These are phyloP conservation scores for Panopea generosa DNA, from an alignment of 2,888 invertebrate species.

Conservation along the genomic window DNA sequence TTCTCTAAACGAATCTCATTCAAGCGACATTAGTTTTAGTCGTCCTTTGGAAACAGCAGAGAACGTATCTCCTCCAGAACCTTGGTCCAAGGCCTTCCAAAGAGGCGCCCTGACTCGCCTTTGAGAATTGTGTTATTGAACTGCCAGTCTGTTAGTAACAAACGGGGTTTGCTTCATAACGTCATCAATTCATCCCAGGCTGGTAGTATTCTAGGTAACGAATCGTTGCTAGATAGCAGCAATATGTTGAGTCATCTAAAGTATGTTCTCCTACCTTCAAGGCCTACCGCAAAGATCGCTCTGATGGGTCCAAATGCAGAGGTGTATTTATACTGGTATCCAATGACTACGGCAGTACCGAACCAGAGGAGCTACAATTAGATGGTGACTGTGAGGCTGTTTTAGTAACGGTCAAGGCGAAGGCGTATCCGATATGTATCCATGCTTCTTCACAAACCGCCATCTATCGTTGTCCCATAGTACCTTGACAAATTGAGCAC, in stretches of 20 bases:
- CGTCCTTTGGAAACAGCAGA: constrained; percentile 1
- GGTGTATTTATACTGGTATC: constrained; percentile 24
- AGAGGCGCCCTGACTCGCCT: background rate
- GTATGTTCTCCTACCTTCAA: constrained; percentile 5
- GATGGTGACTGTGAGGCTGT: constrained; percentile 16
- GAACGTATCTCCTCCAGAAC: background rate
- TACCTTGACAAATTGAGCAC: background rate
- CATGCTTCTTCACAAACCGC: constrained; percentile 14
- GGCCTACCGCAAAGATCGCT: background rate
- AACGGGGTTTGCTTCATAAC: constrained; percentile 7
- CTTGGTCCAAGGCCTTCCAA: background rate
- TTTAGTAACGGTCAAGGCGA: constrained; percentile 6
- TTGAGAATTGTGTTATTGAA: constrained; percentile 1
- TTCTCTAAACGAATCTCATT: background rate
- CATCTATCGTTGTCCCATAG: constrained; percentile 4
- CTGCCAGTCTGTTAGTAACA: constrained; percentile 11
- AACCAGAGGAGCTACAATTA: constrained; percentile 13
- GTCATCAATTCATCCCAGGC: constrained; percentile 20
- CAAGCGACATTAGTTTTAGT: constrained; percentile 12
- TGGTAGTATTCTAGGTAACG: constrained; percentile 16
- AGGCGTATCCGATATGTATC: constrained; percentile 20
- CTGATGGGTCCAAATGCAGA: background rate
- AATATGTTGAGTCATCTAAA: constrained; percentile 16
- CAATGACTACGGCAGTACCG: constrained; percentile 8
- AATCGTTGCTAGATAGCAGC: constrained; percentile 12